Percentiles rank a stretch among this genome's conserved stretches.
These are phyloP conservation scores for Synanthedon formicaeformis DNA, from an alignment of 2,888 invertebrate genomes.

Conservation along the genomic window DNA sequence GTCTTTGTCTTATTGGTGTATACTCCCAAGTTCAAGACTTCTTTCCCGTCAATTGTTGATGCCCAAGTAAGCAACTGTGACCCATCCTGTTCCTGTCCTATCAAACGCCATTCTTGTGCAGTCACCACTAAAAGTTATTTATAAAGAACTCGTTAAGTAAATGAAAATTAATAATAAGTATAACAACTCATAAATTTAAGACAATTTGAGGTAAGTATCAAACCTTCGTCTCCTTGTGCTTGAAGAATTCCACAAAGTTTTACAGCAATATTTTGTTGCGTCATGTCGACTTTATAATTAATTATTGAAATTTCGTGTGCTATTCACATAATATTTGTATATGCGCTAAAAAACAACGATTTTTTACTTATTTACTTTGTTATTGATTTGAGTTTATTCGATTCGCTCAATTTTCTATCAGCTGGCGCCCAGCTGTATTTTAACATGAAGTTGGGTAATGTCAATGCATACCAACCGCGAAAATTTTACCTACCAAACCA, in stretches of 20 bases:
- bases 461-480: conserved; percentile 27
- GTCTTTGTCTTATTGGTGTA: conserved; percentile 73
- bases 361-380: conserved; percentile 1
- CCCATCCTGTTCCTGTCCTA: conserved; percentile 86
- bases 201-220: conserved; percentile 10
- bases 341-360: conserved; percentile 5
- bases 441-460: conserved; percentile 33
- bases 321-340: conserved; percentile 19
- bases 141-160: background rate
- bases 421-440: conserved; percentile 65
- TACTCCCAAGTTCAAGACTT: conserved; percentile 67
- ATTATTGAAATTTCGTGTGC: conserved; percentile 19
- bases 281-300: conserved; percentile 27
- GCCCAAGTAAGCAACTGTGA: conserved; percentile 79
- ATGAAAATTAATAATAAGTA: background rate
- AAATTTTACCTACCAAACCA: conserved; percentile 15
- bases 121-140: conserved; percentile 57
- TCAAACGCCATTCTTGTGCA: conserved; percentile 81
- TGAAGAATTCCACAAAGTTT: conserved; percentile 70
- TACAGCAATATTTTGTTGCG: conserved; percentile 67
- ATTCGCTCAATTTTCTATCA: conserved; percentile 56
- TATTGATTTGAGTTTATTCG: conserved; percentile 37
- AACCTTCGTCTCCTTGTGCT: conserved; percentile 60
- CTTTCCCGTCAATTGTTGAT: conserved; percentile 30
- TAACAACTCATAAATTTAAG: conserved; percentile 9